phyloP scores from a whole-genome alignment of 2,113 vertebrate genomes.

The Conger conger region DNA sequence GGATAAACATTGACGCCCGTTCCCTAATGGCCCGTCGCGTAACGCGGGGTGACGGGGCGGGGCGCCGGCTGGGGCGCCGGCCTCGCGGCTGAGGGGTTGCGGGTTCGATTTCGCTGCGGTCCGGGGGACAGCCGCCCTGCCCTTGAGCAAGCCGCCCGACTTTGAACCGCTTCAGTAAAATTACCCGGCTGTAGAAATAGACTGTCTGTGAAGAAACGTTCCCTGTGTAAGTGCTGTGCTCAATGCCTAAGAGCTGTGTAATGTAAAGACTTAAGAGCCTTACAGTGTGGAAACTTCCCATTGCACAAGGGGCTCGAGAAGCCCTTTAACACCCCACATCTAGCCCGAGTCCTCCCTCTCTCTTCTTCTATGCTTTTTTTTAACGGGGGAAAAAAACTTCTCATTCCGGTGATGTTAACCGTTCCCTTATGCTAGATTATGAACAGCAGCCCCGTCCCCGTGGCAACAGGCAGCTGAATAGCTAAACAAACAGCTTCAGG shows the following conservation, averaged over 20 bases:
- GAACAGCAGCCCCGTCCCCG: background rate
- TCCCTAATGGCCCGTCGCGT: conserved; percentile 30
- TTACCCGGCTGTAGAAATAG: too few species aligned
- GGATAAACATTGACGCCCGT: conserved; percentile 26
- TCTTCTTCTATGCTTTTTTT: background rate
- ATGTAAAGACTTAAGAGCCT: conserved; percentile 5
- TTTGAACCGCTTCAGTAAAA: too few species aligned
- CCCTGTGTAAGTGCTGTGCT: too few species aligned
- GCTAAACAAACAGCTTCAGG: background rate
- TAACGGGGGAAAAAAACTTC: background rate
- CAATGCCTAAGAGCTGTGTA: too few species aligned
- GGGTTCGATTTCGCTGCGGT: too few species aligned
- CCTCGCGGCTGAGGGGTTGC: too few species aligned
- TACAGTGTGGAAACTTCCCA: background rate
- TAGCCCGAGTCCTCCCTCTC: background rate
- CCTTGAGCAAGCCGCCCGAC: too few species aligned
- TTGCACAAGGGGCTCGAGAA: background rate
- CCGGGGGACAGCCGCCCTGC: too few species aligned
- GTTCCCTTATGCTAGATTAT: background rate
- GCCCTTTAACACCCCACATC: background rate
- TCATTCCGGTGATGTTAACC: background rate
- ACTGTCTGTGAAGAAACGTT: too few species aligned
- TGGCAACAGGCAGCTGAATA: background rate
- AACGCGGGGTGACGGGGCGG: too few species aligned
- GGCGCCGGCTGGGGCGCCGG: too few species aligned